Evolutionary conservation across 2,888 invertebrate genomes (phyloP), one percentile per base, ranked within the genome.

Genomic region (Catocala nupta): DNA sequence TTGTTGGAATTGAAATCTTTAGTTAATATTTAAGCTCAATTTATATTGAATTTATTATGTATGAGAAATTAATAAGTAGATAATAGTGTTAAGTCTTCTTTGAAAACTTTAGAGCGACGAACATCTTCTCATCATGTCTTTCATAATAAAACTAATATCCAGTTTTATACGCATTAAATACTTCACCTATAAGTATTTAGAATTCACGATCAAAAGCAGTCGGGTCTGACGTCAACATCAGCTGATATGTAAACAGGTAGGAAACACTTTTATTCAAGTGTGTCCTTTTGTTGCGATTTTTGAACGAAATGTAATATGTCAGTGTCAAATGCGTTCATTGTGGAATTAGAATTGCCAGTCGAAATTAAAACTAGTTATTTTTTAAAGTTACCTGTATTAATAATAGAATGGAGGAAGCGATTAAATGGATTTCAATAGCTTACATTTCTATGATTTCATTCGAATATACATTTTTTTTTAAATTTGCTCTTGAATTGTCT

Each of bases 1-100:
- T 70, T 70, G 50, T 70, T 75, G 77, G 77, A 73, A 75, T 76
- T 73, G 70, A 77, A 76, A 73, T 68, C 67, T 64, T 68, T 58
- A 43, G 62, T 51, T 61, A 64, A 65, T 65, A 68, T 71, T 66
- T 61, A 68, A 77, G 77, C 74, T 77, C 75, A 77, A 71, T 63
- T 63, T 70, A 65, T 63, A 56, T 66, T 66, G 51, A 72, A 73
- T 70, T 67, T 60, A 73, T 55, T 64, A 55, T 49, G 58, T 64
- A 59, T 12, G 59, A 59, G 33, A 73, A 62, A 63, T 73, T 63
- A 62, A 12, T 69, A n/a, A n/a, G n/a, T n/a, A n/a, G n/a, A n/a
- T n/a, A 55, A 68, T 75, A 73, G 68, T 60, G 55, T 66, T 75
- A 73, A 63, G 72, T 58, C 52, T 71, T 55, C 51, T 60, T 58